Percentiles rank a stretch among this genome's conserved stretches.
Conservation (phyloP, 2,113 vertebrate species). For the Pheucticus melanocephalus region DNA sequence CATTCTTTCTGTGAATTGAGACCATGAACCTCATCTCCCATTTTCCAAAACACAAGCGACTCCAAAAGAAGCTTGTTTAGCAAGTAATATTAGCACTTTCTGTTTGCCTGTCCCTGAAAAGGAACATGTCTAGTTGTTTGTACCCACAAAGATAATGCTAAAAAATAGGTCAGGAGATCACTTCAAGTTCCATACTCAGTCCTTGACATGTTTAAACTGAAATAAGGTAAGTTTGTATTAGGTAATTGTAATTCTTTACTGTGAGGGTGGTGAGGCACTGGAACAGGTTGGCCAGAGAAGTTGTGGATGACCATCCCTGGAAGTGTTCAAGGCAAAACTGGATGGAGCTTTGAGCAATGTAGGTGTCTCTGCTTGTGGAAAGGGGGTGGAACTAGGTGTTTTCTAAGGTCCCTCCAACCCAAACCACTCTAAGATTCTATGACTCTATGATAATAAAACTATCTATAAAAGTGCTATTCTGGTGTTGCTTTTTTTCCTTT, state of each 20-base stretch:
- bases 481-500: neutral
- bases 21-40: neutral
- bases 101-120: neutral
- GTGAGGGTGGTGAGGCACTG: neutral
- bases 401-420: neutral
- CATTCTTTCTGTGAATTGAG: neutral
- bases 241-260: neutral
- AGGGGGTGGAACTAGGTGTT: fast-evolving
- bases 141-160: neutral
- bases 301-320: neutral
- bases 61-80: neutral
- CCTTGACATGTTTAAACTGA: neutral
- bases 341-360: neutral
- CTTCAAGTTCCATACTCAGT: neutral
- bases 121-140: neutral
- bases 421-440: neutral
- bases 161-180: neutral
- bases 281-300: neutral
- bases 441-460: neutral
- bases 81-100: neutral
- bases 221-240: neutral
- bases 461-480: neutral
- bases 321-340: neutral
- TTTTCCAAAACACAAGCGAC: neutral
- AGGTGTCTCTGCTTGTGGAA: neutral